Evolutionary conservation across 1,140 invertebrate genomes (phyloP).

Genomic region (Drosophila teissieri): DNA sequence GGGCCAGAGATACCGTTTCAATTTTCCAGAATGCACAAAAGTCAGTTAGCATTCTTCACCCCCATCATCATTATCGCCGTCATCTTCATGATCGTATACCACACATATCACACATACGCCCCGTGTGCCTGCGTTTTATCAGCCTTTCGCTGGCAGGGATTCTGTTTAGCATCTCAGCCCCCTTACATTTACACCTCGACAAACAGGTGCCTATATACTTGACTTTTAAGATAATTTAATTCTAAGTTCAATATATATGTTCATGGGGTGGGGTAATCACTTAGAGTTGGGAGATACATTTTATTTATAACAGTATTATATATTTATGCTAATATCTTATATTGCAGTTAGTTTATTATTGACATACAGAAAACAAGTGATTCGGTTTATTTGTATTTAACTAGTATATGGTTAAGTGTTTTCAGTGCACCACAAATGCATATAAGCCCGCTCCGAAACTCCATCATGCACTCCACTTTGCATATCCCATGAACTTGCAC

Average conservation of each 20-base stretch:
- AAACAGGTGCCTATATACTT: background rate
- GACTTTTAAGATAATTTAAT: no score
- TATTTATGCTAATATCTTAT: no score
- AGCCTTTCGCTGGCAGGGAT: conserved; percentile 26
- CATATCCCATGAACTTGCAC: conserved; percentile 80
- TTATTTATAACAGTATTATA: no score
- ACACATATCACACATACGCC: conserved; percentile 53
- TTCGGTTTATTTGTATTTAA: no score
- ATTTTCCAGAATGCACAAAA: conserved; percentile 49
- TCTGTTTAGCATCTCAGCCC: conserved; percentile 34
- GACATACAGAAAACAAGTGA: no score
- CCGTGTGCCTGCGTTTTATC: conserved; percentile 28
- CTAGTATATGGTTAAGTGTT: background rate
- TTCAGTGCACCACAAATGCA: conserved; percentile 3
- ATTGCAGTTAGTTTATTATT: no score
- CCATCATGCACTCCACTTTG: conserved; percentile 61
- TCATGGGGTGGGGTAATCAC: no score
- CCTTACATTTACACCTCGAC: background rate
- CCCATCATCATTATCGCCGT: conserved; percentile 16
- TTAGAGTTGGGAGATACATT: no score
- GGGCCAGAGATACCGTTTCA: conserved; percentile 34
- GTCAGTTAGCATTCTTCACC: conserved; percentile 46
- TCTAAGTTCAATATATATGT: no score
- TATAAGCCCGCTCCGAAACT: conserved; percentile 25
- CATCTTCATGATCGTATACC: conserved; percentile 29